These are phyloP conservation scores for Solenodon paradoxus DNA, from an alignment of 2,113 vertebrate species.

Conservation along the genomic window DNA sequence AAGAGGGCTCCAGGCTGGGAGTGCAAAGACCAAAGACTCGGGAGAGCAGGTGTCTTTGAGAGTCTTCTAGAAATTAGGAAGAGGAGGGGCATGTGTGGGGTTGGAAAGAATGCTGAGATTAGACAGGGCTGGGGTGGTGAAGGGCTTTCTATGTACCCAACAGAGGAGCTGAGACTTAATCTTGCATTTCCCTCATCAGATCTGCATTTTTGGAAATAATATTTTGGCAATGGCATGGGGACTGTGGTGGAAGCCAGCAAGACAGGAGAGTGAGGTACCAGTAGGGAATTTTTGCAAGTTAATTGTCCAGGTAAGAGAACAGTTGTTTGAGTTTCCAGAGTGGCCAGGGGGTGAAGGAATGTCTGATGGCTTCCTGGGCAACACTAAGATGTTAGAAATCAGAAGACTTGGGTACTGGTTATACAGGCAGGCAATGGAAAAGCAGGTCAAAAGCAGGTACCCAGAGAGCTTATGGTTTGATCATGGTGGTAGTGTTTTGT, in stretches of 20 bases:
- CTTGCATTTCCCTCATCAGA: background rate
- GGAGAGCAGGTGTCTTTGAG: background rate
- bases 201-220: background rate
- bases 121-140: background rate
- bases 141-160: background rate
- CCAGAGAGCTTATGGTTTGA: background rate
- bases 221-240: too few species aligned
- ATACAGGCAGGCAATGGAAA: background rate
- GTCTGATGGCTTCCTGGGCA: background rate
- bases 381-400: background rate
- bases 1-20: background rate
- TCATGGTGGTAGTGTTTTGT: background rate
- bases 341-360: background rate
- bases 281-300: background rate
- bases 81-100: rapidly evolving
- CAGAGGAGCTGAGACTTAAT: background rate
- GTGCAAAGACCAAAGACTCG: background rate
- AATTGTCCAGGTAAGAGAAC: background rate
- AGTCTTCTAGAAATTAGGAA: too few species aligned
- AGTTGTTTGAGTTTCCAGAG: background rate
- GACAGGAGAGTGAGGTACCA: background rate
- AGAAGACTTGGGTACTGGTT: background rate
- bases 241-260: background rate
- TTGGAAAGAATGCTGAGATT: background rate
- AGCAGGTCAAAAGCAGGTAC: background rate